A percentile compares a stretch with the other conserved stretches of the same genome.
phyloP scores from a whole-genome alignment of 2,888 invertebrate species.

The Drosophila birchii region DNA sequence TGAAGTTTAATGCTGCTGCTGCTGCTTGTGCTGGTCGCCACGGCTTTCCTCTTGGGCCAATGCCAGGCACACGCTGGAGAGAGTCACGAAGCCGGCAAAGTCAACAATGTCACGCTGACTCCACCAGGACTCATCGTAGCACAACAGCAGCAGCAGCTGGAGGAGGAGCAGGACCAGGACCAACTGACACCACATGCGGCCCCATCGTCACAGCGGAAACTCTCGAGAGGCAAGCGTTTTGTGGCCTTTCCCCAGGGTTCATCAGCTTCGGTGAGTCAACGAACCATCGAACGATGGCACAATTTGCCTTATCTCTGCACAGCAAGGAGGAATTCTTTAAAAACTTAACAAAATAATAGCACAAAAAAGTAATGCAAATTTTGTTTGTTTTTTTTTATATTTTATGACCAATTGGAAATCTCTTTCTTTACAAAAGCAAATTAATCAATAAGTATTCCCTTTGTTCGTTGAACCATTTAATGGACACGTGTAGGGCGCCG shows the following conservation, averaged over 20 bases:
- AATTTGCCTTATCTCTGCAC: constrained; percentile 29
- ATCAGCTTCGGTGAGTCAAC: constrained; percentile 85
- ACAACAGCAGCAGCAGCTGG: not conserved
- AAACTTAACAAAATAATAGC: not conserved
- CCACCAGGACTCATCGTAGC: constrained; percentile 34
- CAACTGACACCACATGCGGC: constrained; percentile 60
- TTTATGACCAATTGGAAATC: not conserved
- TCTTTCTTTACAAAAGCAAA: not conserved
- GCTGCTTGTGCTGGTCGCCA: constrained; percentile 10
- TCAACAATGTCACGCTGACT: constrained; percentile 68
- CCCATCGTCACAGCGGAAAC: constrained; percentile 61
- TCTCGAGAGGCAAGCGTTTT: constrained; percentile 85
- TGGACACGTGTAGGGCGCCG: constrained; percentile 84
- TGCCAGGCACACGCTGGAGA: constrained; percentile 42
- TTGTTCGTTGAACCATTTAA: constrained; percentile 9
- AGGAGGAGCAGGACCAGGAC: constrained; percentile 34
- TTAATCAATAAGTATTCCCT: constrained; percentile 1
- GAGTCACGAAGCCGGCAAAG: constrained; percentile 31
- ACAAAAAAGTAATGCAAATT: not conserved
- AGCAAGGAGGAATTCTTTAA: constrained; percentile 36
- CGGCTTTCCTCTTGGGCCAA: constrained; percentile 34
- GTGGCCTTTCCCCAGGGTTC: constrained; percentile 87
- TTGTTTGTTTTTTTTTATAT: not conserved
- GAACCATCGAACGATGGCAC: constrained; percentile 26
- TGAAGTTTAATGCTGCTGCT: constrained; percentile 17